These are phyloP conservation scores for Spongilla lacustris DNA, from an alignment of 37 sponge, comb jelly and placozoan species.

Conservation along the genomic window DNA sequence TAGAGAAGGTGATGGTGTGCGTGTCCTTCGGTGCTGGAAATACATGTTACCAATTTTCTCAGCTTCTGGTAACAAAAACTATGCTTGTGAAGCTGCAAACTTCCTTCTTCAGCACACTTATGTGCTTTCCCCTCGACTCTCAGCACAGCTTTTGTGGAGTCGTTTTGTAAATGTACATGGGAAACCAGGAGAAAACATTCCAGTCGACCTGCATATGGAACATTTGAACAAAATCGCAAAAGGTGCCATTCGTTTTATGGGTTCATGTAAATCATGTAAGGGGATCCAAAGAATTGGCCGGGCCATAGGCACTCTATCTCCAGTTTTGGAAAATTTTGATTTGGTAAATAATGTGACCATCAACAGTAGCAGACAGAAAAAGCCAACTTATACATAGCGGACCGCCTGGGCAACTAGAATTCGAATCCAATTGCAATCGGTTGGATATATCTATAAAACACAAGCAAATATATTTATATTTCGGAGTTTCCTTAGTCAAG, in stretches of 20 bases:
- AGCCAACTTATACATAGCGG: too few species aligned
- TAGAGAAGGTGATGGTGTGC: conserved; percentile 41
- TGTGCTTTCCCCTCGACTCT: conserved; percentile 16
- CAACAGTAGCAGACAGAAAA: not conserved
- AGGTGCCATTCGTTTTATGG: not conserved
- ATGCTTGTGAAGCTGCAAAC: conserved; percentile 21
- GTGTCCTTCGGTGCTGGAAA: conserved; percentile 22
- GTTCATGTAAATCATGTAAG: not conserved
- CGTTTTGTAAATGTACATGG: conserved; percentile 1
- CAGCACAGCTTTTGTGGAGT: not conserved
- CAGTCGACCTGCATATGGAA: not conserved
- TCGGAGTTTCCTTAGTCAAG: too few species aligned
- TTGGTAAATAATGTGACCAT: not conserved
- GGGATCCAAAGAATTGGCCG: not conserved
- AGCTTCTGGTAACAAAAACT: conserved; percentile 27
- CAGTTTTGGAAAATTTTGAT: not conserved
- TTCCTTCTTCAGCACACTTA: conserved; percentile 16
- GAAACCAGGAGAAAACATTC: not conserved
- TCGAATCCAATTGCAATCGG: too few species aligned
- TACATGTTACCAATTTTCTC: conserved; percentile 31
- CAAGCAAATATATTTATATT: too few species aligned
- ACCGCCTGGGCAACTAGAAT: too few species aligned
- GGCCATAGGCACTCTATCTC: conserved; percentile 1
- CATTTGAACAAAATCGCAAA: not conserved
- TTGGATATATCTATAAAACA: too few species aligned